Conservation (phyloP, 2,797 vertebrate species). For the Acridotheres tristis region DNA sequence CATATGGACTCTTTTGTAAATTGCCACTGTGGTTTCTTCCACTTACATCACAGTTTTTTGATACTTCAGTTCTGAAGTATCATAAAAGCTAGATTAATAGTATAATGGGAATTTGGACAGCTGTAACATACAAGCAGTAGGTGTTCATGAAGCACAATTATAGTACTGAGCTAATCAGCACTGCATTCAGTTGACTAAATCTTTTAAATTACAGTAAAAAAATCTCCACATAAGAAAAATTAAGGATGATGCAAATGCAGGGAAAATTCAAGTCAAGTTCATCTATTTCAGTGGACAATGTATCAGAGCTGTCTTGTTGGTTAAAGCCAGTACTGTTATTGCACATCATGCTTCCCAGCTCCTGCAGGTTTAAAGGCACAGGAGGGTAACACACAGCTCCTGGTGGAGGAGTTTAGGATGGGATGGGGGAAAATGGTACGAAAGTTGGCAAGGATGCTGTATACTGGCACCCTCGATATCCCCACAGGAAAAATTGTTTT, state of each 20-base stretch:
- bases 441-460: not conserved
- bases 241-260: not conserved
- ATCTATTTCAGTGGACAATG: not conserved
- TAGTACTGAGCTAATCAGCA: slow-evolving; percentile 36
- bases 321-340: not conserved
- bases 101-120: slow-evolving; percentile 53
- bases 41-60: slow-evolving; percentile 17
- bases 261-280: not conserved
- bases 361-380: not conserved
- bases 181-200: slow-evolving; percentile 28
- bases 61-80: slow-evolving; percentile 48
- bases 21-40: slow-evolving; percentile 7
- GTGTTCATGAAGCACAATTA: slow-evolving; percentile 45
- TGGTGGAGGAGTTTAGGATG: not conserved
- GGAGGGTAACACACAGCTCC: not conserved
- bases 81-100: slow-evolving; percentile 31
- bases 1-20: not conserved
- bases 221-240: not conserved
- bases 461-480: not conserved
- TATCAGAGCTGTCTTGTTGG: not conserved
- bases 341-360: not conserved
- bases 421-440: not conserved
- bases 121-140: slow-evolving; percentile 27
- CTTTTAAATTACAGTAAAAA: slow-evolving; percentile 32
- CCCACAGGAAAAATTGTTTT: not conserved